phyloP scores from a whole-genome alignment of 2,797 vertebrate genomes.

The Halcyon leucocephala region DNA sequence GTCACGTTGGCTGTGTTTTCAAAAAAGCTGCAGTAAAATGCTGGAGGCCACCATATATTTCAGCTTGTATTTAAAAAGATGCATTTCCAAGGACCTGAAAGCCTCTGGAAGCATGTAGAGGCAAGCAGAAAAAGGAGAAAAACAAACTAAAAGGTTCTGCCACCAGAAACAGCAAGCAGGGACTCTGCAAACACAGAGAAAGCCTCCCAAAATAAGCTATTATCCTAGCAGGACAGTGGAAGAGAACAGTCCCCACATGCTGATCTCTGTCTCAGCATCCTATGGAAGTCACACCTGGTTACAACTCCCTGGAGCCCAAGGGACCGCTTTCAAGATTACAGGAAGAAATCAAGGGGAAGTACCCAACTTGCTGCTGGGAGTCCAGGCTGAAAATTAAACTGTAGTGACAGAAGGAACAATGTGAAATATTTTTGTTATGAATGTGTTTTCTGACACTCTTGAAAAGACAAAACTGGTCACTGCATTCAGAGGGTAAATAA shows the following conservation, averaged over 20 bases:
- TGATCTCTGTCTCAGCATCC: background rate
- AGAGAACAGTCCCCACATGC: slow-evolving; percentile 21
- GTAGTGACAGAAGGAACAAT: background rate
- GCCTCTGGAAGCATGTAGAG: background rate
- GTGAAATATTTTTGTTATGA: background rate
- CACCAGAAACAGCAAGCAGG: slow-evolving; percentile 28
- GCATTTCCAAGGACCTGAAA: background rate
- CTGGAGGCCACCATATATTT: background rate
- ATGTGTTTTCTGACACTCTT: background rate
- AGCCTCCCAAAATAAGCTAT: background rate
- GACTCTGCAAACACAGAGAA: background rate
- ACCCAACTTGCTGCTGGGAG: background rate
- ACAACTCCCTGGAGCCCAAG: background rate
- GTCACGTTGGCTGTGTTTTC: accelerated
- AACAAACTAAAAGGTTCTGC: background rate
- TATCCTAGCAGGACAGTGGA: background rate
- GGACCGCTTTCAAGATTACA: background rate
- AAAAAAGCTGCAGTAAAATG: background rate
- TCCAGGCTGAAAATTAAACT: background rate
- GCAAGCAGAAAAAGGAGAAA: background rate
- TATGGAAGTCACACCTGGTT: background rate
- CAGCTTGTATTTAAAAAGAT: background rate
- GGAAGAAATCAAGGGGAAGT: background rate
- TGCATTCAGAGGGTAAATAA: background rate
- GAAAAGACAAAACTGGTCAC: background rate